Conservation (phyloP, 1,140 invertebrate genomes). For the Heliconius hermathena region DNA sequence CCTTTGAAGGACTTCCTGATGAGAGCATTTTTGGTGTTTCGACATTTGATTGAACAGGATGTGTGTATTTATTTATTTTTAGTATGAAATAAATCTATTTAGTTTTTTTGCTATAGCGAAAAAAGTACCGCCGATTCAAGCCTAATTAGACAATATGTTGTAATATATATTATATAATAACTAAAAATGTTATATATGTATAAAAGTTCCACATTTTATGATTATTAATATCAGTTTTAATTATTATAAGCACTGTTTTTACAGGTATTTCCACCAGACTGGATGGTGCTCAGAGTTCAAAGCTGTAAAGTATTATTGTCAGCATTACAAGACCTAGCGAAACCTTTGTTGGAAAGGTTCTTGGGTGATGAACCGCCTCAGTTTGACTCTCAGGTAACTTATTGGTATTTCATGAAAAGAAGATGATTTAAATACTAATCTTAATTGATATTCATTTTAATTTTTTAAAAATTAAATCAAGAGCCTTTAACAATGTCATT, state of each 20-base stretch:
- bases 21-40: constrained; percentile 93
- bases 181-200: not conserved
- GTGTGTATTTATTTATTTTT: constrained; percentile 52
- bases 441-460: too few relatives aligned
- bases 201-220: too few relatives aligned
- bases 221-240: too few relatives aligned
- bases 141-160: too few relatives aligned
- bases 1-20: constrained; percentile 95
- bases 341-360: constrained; percentile 93
- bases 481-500: too few relatives aligned
- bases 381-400: constrained; percentile 84
- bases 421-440: too few relatives aligned
- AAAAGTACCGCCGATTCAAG: too few relatives aligned
- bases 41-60: constrained; percentile 90
- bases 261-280: constrained; percentile 93
- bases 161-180: not conserved
- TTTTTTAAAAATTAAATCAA: too few relatives aligned
- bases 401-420: too few relatives aligned
- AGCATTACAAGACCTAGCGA: constrained; percentile 93
- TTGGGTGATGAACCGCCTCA: constrained; percentile 84
- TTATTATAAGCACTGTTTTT: constrained; percentile 13
- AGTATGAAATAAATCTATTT: not conserved
- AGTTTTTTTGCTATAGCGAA: too few relatives aligned
- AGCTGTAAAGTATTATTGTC: constrained; percentile 94
- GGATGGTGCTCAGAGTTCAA: constrained; percentile 96